Evolutionary conservation across 2,888 invertebrate species (phyloP), one percentile per base, ranked within the genome.

Genomic region (Tetrapedia diversipes): DNA sequence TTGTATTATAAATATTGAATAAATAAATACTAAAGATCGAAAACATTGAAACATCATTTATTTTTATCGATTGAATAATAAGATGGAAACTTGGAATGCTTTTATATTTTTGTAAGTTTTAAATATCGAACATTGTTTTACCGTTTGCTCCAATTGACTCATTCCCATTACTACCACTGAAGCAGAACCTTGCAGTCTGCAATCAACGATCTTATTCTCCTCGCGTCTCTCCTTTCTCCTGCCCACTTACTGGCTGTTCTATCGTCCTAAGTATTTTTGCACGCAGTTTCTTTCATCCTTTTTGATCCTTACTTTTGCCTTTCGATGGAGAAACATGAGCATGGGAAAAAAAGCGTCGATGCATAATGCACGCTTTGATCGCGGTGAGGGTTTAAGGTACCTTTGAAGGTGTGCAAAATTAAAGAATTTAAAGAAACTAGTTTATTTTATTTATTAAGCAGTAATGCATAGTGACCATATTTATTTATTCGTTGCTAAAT

Each of bases 201-300:
- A 71, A 77, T 77, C 65, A 61, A 71, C 70, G 65, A 77, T 76
- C 68, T 77, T 60, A 64, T 72, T 65, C 59, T 59, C 51, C 43
- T 63, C 41, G 27, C 53, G 49, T 76, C 53, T 57, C 34, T 54
- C 63, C 53, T 51, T 67, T n/a, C 39, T 32, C 27, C 22, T 63
- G 43, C 57, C 60, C 70, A 65, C 60, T 77, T 70, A 65, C 63
- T 29, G 27, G n/a, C 60, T 49, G 73, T 37, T 60, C 79, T 73
- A 65, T 69, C 73, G 51, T 59, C 47, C 49, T 49, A 78, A 72
- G 78, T 79, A 78, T 79, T 78, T 79, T 66, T 78, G 79, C 79
- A 63, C 79, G 59, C 61, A 68, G 65, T 49, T 49, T 61, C 65
- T 61, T 64, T 69, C 73, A 51, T 60, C 69, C 60, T 54, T 73